A percentile compares a stretch with the other conserved stretches of the same genome.
Conservation (phyloP, 2,888 invertebrate genomes). For the Arge pagana region DNA sequence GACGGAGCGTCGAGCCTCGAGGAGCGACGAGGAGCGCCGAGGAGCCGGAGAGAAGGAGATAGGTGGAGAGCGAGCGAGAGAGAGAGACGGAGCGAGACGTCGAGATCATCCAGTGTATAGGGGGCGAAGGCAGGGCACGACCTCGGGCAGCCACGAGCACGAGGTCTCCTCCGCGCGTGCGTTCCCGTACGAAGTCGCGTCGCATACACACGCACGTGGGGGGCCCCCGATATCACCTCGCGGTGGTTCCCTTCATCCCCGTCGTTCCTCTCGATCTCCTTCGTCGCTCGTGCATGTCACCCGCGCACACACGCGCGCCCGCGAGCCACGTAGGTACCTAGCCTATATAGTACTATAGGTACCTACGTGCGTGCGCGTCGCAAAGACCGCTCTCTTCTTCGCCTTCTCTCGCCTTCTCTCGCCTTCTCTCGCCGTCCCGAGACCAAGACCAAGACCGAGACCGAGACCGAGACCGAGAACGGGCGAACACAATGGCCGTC, state of each 20-base stretch:
- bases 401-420: constrained; percentile 9
- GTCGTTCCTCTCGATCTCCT: too few species aligned
- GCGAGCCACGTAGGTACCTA: constrained; percentile 23
- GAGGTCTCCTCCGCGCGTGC: constrained; percentile 31
- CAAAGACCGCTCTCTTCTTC: constrained; percentile 25
- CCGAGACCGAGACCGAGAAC: constrained; percentile 3
- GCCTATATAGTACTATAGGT: neutral
- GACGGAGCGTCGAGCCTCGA: constrained; percentile 15
- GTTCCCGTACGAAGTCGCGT: constrained; percentile 30
- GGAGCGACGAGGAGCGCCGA: constrained; percentile 22
- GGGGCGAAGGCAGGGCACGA: constrained; percentile 54
- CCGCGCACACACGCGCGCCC: constrained; percentile 18
- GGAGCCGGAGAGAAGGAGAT: constrained; percentile 34
- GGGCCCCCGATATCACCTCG: constrained; percentile 31
- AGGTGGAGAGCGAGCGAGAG: too few species aligned
- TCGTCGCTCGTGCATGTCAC: too few species aligned
- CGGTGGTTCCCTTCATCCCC: too few species aligned
- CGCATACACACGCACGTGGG: constrained; percentile 33
- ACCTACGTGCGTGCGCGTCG: constrained; percentile 13
- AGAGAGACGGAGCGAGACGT: too few species aligned
- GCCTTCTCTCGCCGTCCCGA: constrained; percentile 2
- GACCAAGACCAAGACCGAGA: neutral
- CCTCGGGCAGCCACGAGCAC: constrained; percentile 53
- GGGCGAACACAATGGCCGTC: constrained; percentile 50
- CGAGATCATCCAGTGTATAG: constrained; percentile 47